phyloP scores from a whole-genome alignment of 1,140 invertebrate species.

The Drosophila ironensis region DNA sequence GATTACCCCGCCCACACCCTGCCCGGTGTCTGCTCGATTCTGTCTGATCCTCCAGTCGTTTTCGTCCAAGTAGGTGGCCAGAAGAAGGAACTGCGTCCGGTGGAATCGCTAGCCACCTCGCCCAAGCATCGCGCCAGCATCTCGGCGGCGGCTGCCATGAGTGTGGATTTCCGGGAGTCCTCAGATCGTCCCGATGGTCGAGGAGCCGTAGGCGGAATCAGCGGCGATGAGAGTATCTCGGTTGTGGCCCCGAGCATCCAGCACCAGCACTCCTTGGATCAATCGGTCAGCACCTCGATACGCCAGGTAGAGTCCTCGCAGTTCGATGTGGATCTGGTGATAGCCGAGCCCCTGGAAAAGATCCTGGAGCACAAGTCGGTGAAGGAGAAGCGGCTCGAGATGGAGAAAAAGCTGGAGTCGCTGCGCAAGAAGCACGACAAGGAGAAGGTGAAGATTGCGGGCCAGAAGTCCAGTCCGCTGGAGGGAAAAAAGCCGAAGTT shows the following conservation, averaged over 20 bases:
- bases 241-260: slow-evolving; percentile 56
- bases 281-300: slow-evolving; percentile 65
- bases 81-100: slow-evolving; percentile 75
- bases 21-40: slow-evolving; percentile 38
- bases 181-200: slow-evolving; percentile 51
- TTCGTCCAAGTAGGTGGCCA: slow-evolving; percentile 82
- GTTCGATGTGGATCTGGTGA: slow-evolving; percentile 84
- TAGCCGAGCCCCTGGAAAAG: slow-evolving; percentile 90
- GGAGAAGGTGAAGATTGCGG: slow-evolving; percentile 85
- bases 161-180: slow-evolving; percentile 49
- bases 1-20: neutral
- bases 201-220: neutral
- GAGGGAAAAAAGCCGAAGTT: slow-evolving; percentile 88
- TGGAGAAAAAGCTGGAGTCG: slow-evolving; percentile 93
- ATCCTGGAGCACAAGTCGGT: slow-evolving; percentile 91
- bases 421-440: slow-evolving; percentile 94
- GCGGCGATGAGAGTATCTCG: slow-evolving; percentile 35
- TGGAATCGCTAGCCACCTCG: slow-evolving; percentile 77
- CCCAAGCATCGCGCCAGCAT: slow-evolving; percentile 82
- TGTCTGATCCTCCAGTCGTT: slow-evolving; percentile 79
- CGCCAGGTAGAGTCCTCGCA: slow-evolving; percentile 76
- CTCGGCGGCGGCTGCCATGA: slow-evolving; percentile 67
- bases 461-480: slow-evolving; percentile 83
- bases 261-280: slow-evolving; percentile 77
- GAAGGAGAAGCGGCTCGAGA: slow-evolving; percentile 90